A percentile compares a stretch with the other conserved stretches of the same genome.
Evolutionary conservation across 2,888 invertebrate species (phyloP).

Genomic region (Coleophora flavipennella): DNA sequence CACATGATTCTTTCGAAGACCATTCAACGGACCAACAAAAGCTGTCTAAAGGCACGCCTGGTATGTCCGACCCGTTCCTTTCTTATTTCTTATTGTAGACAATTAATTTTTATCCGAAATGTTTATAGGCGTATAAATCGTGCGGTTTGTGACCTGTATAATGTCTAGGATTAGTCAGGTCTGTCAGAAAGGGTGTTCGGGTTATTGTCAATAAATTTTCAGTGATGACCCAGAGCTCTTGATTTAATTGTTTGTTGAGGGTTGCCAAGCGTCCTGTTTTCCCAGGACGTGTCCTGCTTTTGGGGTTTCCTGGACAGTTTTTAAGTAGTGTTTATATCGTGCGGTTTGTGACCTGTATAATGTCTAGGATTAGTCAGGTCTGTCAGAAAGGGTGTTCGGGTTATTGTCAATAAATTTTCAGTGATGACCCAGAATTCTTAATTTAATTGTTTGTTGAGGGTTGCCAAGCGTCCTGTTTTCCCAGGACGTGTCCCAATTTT

Average conservation of each 20-base stretch:
- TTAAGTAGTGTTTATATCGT: no score
- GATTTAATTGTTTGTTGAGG: no score
- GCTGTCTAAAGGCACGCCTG: slow-evolving; percentile 25
- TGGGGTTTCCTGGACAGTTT: no score
- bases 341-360: not conserved
- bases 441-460: no score
- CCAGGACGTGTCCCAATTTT: no score
- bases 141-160: not conserved
- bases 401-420: not conserved
- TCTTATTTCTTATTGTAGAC: slow-evolving; percentile 12
- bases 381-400: not conserved
- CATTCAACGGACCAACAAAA: slow-evolving; percentile 14
- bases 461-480: no score
- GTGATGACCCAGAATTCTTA: no score
- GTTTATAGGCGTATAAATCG: slow-evolving; percentile 12
- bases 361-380: slow-evolving; percentile 11
- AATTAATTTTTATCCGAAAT: slow-evolving; percentile 24
- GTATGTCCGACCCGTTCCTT: slow-evolving; percentile 25
- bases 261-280: no score
- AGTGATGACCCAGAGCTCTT: no score
- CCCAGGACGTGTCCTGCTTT: no score
- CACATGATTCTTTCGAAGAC: no score
- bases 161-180: slow-evolving; percentile 11
- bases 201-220: not conserved
- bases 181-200: slow-evolving; percentile 1